phyloP scores from a whole-genome alignment of 1,140 invertebrate species.

The Lithobius niger region DNA sequence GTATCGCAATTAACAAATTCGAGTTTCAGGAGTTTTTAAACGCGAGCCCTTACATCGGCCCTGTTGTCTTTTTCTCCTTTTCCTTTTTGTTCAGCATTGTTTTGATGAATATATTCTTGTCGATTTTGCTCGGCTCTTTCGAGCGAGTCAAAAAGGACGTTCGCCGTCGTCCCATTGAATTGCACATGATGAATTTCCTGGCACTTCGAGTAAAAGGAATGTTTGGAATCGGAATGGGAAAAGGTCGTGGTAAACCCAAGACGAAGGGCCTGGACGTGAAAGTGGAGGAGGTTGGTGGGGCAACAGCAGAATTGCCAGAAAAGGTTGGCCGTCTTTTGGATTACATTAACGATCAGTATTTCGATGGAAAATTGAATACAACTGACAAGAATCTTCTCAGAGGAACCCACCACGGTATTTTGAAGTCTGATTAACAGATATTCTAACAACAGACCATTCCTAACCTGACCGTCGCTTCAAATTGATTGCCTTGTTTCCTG shows the following conservation, averaged over 20 bases:
- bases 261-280: not conserved
- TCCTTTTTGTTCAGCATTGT: conserved; percentile 38
- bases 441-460: no score
- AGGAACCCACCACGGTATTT: no score
- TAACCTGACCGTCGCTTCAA: no score
- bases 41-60: conserved; percentile 33
- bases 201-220: not conserved
- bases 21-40: conserved; percentile 36
- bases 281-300: no score
- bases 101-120: conserved; percentile 43
- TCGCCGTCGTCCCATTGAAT: not conserved
- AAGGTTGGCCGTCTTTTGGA: not conserved
- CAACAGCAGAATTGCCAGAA: not conserved
- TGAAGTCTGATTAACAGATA: no score
- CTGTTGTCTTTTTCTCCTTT: conserved; percentile 39
- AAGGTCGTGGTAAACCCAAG: not conserved
- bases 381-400: no score
- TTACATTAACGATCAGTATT: not conserved
- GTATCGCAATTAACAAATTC: conserved; percentile 42
- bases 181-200: not conserved
- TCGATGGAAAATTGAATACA: no score
- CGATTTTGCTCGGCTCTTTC: conserved; percentile 41
- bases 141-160: conserved; percentile 22
- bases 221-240: not conserved
- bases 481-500: no score